Conservation (phyloP, 2,113 vertebrate species). For the Labeo catla region DNA sequence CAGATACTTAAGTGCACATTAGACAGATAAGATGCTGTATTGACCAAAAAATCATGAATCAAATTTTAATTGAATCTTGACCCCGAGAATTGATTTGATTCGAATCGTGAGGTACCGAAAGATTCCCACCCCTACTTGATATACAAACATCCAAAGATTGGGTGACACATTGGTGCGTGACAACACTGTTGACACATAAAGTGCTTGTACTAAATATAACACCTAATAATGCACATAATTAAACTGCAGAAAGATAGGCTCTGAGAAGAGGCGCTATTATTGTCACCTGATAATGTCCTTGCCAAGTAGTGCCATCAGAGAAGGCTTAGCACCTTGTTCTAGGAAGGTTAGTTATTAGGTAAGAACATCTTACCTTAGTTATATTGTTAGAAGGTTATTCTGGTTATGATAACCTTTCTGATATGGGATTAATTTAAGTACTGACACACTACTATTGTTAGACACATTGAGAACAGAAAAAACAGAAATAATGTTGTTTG, state of each 20-base stretch:
- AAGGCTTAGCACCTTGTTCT: conserved; percentile 43
- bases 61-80: too few species aligned
- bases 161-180: not conserved
- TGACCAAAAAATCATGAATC: not conserved
- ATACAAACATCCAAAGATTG: not conserved
- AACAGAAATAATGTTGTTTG: not conserved
- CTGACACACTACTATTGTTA: not conserved
- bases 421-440: conserved; percentile 9
- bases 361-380: too few species aligned
- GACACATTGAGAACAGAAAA: not conserved
- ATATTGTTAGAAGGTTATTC: not conserved
- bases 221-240: not conserved
- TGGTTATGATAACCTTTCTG: conserved; percentile 10
- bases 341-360: not conserved
- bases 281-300: conserved; percentile 19
- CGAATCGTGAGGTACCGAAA: too few species aligned
- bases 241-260: conserved; percentile 1
- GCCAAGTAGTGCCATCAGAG: not conserved
- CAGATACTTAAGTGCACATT: too few species aligned
- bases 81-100: too few species aligned
- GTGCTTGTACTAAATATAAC: not conserved
- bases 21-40: not conserved
- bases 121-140: not conserved
- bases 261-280: conserved; percentile 20
- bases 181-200: not conserved